Base-by-base conservation (phyloP, 2,113 vertebrate species). In the Dipodomys ordii region DNA sequence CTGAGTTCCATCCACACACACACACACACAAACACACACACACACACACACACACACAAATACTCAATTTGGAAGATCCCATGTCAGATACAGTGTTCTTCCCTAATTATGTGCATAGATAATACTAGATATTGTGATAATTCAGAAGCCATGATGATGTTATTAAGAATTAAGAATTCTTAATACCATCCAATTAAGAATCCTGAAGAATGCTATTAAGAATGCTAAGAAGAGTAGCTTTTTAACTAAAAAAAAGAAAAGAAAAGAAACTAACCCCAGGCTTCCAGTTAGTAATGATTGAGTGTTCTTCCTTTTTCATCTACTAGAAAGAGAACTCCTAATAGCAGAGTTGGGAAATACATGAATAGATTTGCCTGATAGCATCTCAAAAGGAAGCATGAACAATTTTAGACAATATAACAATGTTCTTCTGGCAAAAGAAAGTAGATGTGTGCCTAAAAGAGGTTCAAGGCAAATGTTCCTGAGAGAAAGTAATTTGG, bases 271-370 rank as follows among this genome's bases (percentile, higher is more conserved):
- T 57, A 10, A 12, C 65, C 11, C 12, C 78, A 86, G 44, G 20
- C 44, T 77, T 35, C 53, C 67, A 80, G 44, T 89, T 89, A 95
- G 77, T 78, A 73, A 78, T 49, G 28, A 69, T 28, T 94, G 65
- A 28, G 16, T 82, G 44, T 78, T 91, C 62, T 65, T 28, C 87
- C 94, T 93, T 94, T 68, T 79, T 30, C 12, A 81, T 64, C 92
- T 89, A 90, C 90, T 94, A 80, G 92, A 93, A 95, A 85, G 80
- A 92, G 46, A 96, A 92, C 81, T 79, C 28, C 67, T 90, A 93
- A 77, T 69, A 92, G 28, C 72, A 65, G 76, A 92, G 39, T 72
- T 72, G 82, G 92, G 84, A 93, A 94, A 74, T 62, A 27, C 84
- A 83, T 85, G 44, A 80, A 5, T 82, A 89, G 91, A 84, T 72